Conservation (phyloP, 30 jellyfish, hydroid and myxozoan genomes). For the Turritopsis rubra region DNA sequence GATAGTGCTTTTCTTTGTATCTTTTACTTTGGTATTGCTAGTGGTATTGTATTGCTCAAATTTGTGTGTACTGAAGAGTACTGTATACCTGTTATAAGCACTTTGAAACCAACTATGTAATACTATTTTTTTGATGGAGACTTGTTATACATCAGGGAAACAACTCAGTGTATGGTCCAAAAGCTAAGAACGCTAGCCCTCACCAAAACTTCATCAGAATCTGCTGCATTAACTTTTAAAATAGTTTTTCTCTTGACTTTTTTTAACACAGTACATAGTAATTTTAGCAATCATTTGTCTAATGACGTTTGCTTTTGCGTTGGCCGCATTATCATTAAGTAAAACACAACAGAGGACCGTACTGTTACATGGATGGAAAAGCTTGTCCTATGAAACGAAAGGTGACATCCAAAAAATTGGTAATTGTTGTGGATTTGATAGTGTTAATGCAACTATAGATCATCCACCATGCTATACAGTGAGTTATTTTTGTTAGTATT, state of each 20-base stretch:
- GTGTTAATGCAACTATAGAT: constrained; percentile 26
- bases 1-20: constrained; percentile 87
- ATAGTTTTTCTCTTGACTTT: constrained; percentile 55
- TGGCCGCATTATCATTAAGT: constrained; percentile 88
- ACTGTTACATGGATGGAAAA: constrained; percentile 70
- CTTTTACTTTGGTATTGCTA: constrained; percentile 24
- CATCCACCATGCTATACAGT: constrained; percentile 63
- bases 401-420: constrained; percentile 48
- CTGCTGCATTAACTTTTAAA: neutral
- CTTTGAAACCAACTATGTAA: too few relatives aligned
- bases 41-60: too few relatives aligned
- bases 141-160: too few relatives aligned
- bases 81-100: too few relatives aligned
- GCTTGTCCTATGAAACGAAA: constrained; percentile 45
- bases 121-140: too few relatives aligned
- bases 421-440: constrained; percentile 89
- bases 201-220: too few relatives aligned
- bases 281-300: constrained; percentile 52
- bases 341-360: constrained; percentile 52
- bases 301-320: constrained; percentile 76
- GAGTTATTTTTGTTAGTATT: neutral
- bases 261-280: constrained; percentile 51
- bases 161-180: too few relatives aligned
- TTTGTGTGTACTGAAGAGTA: too few relatives aligned
- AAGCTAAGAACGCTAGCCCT: too few relatives aligned